Base-by-base conservation (phyloP, 2,797 vertebrate species). In the Ctenopoma kingsleyae region DNA sequence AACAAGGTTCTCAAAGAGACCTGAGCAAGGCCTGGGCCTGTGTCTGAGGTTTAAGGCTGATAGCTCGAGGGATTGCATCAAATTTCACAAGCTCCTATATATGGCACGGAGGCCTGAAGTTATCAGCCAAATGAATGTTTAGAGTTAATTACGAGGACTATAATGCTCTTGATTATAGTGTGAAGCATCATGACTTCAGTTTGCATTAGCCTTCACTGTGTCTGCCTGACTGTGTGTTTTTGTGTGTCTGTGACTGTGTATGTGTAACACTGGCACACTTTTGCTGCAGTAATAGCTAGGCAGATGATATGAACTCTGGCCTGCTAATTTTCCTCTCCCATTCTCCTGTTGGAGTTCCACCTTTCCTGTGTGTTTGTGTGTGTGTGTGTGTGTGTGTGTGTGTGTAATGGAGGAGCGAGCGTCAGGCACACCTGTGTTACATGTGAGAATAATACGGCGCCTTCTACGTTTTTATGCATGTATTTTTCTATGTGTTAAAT, bases 41-140 rank as follows among this genome's bases (percentile, higher is more conserved):
- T 19, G 2, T 36, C n/a, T 30, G 10, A 40, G 23, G n/a, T 58
- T 59, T 62, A 19, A 19, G 35, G 27, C 7, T 43, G 59, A 48
- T 80, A 22, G 36, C 9, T 30, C 20, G 17, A 63, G 23, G 54
- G 30, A 63, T 58, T 62, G 20, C 57, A 63, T 60, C 13, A 55
- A 82, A 60, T 67, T 58, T 79, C 57, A 54, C 67, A 57, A 38
- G 22, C 67, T 79, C 66, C 27, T 20, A 53, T 35, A 49, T 66
- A 61, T 20, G 51, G 22, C 60, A 48, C 43, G 43, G 36, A 55
- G 68, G 70, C 76, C 82, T 83, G 10, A 78, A 76, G 84, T 84
- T 85, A 85, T 90, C 82, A 79, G 68, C 76, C 60, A 88, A 89
- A 92, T 89, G 25, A 89, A 67, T 82, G 87, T 91, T 89, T 89